Base-by-base conservation (phyloP, 1,140 invertebrate species). In the fruit fly (Drosophila melanogaster) region DNA sequence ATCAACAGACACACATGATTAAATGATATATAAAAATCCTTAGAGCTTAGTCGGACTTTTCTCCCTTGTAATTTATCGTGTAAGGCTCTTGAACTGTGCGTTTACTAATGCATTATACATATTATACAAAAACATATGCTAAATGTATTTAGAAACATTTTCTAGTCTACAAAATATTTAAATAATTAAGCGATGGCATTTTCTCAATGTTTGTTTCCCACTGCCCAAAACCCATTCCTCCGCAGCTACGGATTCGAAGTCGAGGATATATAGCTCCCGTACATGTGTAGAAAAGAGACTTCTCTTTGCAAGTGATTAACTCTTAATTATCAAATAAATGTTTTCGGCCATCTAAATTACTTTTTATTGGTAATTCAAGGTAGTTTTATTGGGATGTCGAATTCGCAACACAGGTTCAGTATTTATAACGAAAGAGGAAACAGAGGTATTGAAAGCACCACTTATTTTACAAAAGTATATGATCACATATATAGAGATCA, bases 61-160 rank as follows among this genome's bases (percentile, higher is more conserved):
- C 47, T 60, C 40, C 46, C 72, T 72, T 72, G 44, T 71, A 72
- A 72, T 33, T 72, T 51, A 53, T 72, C 33, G 53, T 75, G 51
- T 76, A 75, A 76, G 71, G 53, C 53, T 58, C 59, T 41, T 30
- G 53, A 74, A 74, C 69, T 65, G 72, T 75, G 67, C 71, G 71
- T 72, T 74, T 74, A 73, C 57, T 26, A 70, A 72, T 56, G 43
- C 70, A 74, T 73, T 55, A 75, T 75, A 75, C 72, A 75, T 66
- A 75, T 53, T 66, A 75, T 75, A 75, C 47, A 55, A 69, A 72
- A 40, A 74, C 58, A 74, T 75, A 75, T 75, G 71, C 72, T 51
- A 53, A 65, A 75, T 75, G 72, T 75, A 76, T 75, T 75, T 75
- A 75, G 60, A 54, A 75, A 75, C 72, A 66, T 75, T 75, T 75